A percentile compares a stretch with the other conserved stretches of the same genome.
These are phyloP conservation scores for Eupithecia subumbrata DNA, from an alignment of 2,888 invertebrate genomes.

Conservation along the genomic window DNA sequence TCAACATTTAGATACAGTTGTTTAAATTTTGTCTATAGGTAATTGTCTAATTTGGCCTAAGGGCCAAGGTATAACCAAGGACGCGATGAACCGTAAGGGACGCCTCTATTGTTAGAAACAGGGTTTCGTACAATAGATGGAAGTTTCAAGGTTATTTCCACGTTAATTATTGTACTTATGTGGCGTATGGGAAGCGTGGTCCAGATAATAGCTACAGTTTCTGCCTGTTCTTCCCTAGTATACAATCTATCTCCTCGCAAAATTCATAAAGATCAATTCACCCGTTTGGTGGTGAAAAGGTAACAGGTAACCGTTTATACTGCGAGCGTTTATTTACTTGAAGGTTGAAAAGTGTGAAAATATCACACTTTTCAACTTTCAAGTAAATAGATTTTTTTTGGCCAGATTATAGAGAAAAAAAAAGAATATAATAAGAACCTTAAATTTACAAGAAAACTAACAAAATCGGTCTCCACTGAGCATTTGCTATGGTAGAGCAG, in stretches of 20 bases:
- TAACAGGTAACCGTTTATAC: too few species aligned
- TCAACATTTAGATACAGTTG: neutral
- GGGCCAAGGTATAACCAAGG: constrained; percentile 14
- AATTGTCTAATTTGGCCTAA: constrained; percentile 21
- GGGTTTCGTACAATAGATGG: constrained; percentile 36
- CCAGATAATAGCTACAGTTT: neutral
- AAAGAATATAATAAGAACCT: too few species aligned
- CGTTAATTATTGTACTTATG: constrained; percentile 12
- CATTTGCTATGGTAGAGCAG: too few species aligned
- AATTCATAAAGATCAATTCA: neutral
- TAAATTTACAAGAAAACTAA: too few species aligned
- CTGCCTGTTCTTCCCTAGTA: neutral
- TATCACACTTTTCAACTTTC: too few species aligned
- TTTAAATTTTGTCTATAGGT: constrained; percentile 10
- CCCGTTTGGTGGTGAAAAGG: neutral
- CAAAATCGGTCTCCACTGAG: too few species aligned
- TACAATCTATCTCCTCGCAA: neutral
- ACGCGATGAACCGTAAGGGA: constrained; percentile 33
- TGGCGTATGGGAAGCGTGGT: neutral
- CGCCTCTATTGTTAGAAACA: constrained; percentile 34
- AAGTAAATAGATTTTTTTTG: too few species aligned
- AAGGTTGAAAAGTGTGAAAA: too few species aligned
- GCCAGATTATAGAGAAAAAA: too few species aligned
- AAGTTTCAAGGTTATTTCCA: constrained; percentile 38
- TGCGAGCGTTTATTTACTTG: too few species aligned